phyloP scores from a whole-genome alignment of 2,113 vertebrate species.

The Semicossyphus pulcher region DNA sequence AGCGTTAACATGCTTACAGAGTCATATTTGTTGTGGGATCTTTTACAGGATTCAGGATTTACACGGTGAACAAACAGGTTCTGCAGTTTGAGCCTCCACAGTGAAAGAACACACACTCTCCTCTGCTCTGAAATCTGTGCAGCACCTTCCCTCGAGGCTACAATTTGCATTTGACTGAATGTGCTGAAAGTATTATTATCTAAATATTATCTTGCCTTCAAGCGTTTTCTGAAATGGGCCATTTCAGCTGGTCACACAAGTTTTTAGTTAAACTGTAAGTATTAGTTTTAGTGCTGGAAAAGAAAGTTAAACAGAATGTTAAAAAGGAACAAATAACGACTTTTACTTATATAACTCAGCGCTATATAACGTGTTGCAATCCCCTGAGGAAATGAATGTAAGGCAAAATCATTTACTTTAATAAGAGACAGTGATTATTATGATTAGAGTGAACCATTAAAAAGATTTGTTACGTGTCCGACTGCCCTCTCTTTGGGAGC shows the following conservation, averaged over 20 bases:
- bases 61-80: slow-evolving; percentile 11
- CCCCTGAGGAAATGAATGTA: background rate
- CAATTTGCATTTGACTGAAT: background rate
- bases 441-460: too few species aligned
- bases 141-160: background rate
- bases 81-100: background rate
- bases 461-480: background rate
- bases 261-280: background rate
- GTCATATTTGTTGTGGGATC: background rate
- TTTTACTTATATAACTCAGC: background rate
- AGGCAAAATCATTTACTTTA: too few species aligned
- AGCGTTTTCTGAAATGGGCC: background rate
- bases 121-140: background rate
- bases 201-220: background rate
- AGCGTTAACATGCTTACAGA: too few species aligned
- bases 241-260: background rate
- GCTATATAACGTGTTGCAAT: too few species aligned
- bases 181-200: background rate
- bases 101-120: background rate
- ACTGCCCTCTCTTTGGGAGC: background rate
- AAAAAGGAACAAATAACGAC: background rate
- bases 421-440: too few species aligned
- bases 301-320: background rate
- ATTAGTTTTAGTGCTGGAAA: background rate
- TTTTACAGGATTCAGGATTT: background rate